These are phyloP conservation scores for Plumapathes pennacea DNA, from an alignment of 92 coral and sea anemone species.

Conservation along the genomic window DNA sequence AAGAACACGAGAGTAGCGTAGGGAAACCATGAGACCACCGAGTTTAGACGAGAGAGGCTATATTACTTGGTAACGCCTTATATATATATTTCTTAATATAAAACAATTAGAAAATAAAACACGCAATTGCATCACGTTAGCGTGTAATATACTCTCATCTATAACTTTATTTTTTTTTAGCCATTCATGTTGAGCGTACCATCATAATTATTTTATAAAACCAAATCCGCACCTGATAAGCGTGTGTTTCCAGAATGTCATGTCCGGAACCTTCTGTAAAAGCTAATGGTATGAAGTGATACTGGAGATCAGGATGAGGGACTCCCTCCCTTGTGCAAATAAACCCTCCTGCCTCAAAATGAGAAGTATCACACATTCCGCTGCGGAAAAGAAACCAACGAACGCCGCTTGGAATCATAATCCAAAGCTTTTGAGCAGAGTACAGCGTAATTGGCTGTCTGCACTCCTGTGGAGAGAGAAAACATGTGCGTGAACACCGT, in stretches of 20 bases:
- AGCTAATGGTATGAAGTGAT: conserved; percentile 78
- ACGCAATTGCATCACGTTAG: too few relatives aligned
- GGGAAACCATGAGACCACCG: too few relatives aligned
- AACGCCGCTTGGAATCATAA: conserved; percentile 72
- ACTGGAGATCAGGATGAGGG: conserved; percentile 79
- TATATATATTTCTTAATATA: too few relatives aligned
- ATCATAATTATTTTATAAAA: background rate
- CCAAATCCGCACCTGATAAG: conserved; percentile 68
- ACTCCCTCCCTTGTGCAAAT: conserved; percentile 64
- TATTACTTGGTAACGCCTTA: too few relatives aligned
- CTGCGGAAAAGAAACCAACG: conserved; percentile 63
- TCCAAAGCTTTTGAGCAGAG: conserved; percentile 65
- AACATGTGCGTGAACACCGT: too few relatives aligned
- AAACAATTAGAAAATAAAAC: too few relatives aligned
- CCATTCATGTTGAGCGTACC: too few relatives aligned
- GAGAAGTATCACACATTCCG: conserved; percentile 70
- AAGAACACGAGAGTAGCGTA: too few relatives aligned
- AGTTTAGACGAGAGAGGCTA: too few relatives aligned
- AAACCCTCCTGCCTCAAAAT: conserved; percentile 90
- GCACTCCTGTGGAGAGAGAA: conserved; percentile 60
- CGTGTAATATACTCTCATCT: too few relatives aligned
- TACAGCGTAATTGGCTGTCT: conserved; percentile 78
- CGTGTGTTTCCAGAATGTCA: conserved; percentile 63
- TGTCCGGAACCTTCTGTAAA: conserved; percentile 72
- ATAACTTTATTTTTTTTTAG: too few relatives aligned